These are phyloP conservation scores for Eriosoma lanigerum DNA, from an alignment of 1,140 invertebrate species.

Conservation along the genomic window DNA sequence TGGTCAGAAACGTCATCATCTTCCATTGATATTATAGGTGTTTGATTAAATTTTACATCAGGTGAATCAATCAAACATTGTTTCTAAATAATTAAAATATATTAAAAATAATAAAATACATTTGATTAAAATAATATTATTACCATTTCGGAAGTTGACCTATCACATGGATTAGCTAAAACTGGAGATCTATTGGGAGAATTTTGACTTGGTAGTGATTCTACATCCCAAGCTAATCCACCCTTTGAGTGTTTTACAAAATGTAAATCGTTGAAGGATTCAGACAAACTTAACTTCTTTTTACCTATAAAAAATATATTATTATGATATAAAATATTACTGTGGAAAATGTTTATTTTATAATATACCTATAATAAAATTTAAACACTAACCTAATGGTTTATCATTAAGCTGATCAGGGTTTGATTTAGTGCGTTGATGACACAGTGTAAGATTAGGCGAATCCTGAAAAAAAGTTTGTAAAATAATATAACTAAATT, in stretches of 20 bases:
- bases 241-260: conserved; percentile 58
- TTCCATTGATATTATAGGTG: conserved; percentile 85
- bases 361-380: not conserved
- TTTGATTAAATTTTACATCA: conserved; percentile 52
- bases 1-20: conserved; percentile 88
- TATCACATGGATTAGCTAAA: not conserved
- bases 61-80: conserved; percentile 19
- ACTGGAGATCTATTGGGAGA: conserved; percentile 39
- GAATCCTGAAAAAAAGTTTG: conserved; percentile 28
- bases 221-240: conserved; percentile 60
- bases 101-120: not conserved
- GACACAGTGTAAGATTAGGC: conserved; percentile 55
- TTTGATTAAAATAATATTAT: not conserved
- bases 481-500: not conserved
- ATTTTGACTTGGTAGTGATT: conserved; percentile 55
- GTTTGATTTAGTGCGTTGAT: conserved; percentile 70
- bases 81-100: not conserved
- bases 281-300: conserved; percentile 63
- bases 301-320: conserved; percentile 28
- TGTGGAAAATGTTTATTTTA: not conserved
- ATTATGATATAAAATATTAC: not conserved
- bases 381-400: conserved; percentile 23
- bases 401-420: conserved; percentile 62
- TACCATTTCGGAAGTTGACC: conserved; percentile 14
- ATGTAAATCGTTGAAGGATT: conserved; percentile 66